Evolutionary conservation across 2,113 vertebrate genomes (phyloP).

Genomic region (Danionella cerebrum): DNA sequence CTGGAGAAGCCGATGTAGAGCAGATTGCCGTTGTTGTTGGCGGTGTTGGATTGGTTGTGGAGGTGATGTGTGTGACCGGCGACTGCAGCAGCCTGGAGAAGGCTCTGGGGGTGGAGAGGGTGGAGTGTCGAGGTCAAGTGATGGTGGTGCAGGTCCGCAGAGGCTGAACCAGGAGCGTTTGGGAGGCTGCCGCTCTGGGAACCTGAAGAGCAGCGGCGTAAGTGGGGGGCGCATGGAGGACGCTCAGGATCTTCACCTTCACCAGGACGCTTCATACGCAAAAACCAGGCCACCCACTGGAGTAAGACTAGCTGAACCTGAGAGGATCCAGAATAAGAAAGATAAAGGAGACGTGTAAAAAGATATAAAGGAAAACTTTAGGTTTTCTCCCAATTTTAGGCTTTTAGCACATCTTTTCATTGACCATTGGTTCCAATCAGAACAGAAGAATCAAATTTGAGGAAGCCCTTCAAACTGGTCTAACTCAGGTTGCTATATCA

Average conservation of each 20-base stretch:
- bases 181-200: slow-evolving; percentile 65
- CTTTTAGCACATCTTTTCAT: not conserved
- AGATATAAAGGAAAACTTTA: not conserved
- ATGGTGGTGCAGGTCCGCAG: slow-evolving; percentile 23
- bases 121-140: slow-evolving; percentile 50
- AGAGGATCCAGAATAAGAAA: not conserved
- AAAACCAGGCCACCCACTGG: slow-evolving; percentile 73
- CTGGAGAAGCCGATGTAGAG: slow-evolving; percentile 69
- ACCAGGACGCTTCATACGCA: slow-evolving; percentile 71
- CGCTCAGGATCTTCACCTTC: slow-evolving; percentile 59
- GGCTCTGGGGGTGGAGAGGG: slow-evolving; percentile 60
- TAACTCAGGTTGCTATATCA: too few species aligned
- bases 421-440: too few species aligned
- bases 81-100: slow-evolving; percentile 33
- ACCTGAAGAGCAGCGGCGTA: slow-evolving; percentile 65
- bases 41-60: slow-evolving; percentile 51
- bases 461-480: too few species aligned
- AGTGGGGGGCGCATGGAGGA: slow-evolving; percentile 62
- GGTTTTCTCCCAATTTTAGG: too few species aligned
- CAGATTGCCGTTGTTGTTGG: slow-evolving; percentile 67
- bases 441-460: too few species aligned
- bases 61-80: slow-evolving; percentile 49
- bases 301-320: slow-evolving; percentile 66
- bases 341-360: not conserved
- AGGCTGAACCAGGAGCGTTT: slow-evolving; percentile 36